phyloP scores from a whole-genome alignment of 2,888 invertebrate species.

The Himalopsyche japonica region DNA sequence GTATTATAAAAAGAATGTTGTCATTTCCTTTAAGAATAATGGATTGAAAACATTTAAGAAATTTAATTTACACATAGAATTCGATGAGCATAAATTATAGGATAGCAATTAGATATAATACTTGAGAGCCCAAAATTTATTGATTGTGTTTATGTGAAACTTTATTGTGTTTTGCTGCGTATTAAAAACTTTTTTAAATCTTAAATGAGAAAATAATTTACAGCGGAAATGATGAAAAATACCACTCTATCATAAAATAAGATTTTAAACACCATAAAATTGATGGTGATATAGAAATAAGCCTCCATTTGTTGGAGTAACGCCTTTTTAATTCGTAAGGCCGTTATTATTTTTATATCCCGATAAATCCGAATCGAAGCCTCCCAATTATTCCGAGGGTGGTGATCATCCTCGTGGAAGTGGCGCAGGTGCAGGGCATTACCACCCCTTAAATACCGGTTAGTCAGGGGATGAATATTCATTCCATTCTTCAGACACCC shows the following conservation, averaged over 20 bases:
- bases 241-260: background rate
- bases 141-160: no score
- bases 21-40: no score
- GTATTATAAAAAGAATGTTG: no score
- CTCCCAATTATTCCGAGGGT: slow-evolving; percentile 7
- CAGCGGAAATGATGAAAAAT: no score
- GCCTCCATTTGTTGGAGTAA: background rate
- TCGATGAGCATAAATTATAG: no score
- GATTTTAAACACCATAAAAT: background rate
- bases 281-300: background rate
- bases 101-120: no score
- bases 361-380: background rate
- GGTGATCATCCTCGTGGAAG: background rate
- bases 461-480: background rate
- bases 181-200: no score
- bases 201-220: no score
- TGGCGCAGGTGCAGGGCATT: slow-evolving; percentile 12
- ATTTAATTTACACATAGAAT: no score
- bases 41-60: no score
- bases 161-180: no score
- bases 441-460: slow-evolving; percentile 7
- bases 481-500: background rate
- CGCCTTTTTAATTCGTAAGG: background rate
- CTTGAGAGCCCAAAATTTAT: no score
- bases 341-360: slow-evolving; percentile 7